A percentile compares a stretch with the other conserved stretches of the same genome.
Conservation (phyloP, 2,888 invertebrate species). For the Sarcophaga rosellei region DNA sequence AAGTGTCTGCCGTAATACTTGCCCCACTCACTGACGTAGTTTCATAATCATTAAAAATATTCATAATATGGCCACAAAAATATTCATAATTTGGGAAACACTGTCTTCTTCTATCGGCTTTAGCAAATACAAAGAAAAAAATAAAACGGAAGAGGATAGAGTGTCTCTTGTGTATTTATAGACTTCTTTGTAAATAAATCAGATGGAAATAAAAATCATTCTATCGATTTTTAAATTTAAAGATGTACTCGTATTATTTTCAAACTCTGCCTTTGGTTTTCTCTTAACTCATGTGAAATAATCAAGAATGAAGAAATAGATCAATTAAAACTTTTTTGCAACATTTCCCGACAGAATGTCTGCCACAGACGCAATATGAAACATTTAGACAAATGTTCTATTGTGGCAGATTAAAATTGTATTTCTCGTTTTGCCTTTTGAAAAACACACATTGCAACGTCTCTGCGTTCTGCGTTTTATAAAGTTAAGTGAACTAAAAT, state of each 20-base stretch:
- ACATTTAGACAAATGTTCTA: not conserved
- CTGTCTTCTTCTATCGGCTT: slow-evolving; percentile 8
- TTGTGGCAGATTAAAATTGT: too few relatives aligned
- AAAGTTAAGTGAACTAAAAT: too few relatives aligned
- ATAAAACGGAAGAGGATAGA: not conserved
- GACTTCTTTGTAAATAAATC: slow-evolving; percentile 38
- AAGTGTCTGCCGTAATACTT: slow-evolving; percentile 6
- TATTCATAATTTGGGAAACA: slow-evolving; percentile 18
- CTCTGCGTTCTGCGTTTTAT: too few relatives aligned
- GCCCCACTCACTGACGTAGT: slow-evolving; percentile 7
- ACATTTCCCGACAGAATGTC: not conserved
- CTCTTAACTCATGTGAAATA: not conserved
- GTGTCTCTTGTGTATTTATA: slow-evolving; percentile 2
- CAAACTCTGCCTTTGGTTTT: not conserved
- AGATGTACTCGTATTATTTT: not conserved
- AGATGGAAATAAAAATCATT: slow-evolving; percentile 37
- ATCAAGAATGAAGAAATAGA: not conserved
- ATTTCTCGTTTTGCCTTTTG: too few relatives aligned
- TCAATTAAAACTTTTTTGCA: not conserved
- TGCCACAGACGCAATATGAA: not conserved
- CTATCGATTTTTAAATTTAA: slow-evolving; percentile 20
- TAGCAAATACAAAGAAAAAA: not conserved
- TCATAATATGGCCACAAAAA: not conserved
- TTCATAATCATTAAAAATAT: not conserved
- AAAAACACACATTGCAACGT: too few relatives aligned